A percentile compares a stretch with the other conserved stretches of the same genome.
phyloP scores from a whole-genome alignment of 2,113 vertebrate genomes.

The Pseudopodoces humilis region DNA sequence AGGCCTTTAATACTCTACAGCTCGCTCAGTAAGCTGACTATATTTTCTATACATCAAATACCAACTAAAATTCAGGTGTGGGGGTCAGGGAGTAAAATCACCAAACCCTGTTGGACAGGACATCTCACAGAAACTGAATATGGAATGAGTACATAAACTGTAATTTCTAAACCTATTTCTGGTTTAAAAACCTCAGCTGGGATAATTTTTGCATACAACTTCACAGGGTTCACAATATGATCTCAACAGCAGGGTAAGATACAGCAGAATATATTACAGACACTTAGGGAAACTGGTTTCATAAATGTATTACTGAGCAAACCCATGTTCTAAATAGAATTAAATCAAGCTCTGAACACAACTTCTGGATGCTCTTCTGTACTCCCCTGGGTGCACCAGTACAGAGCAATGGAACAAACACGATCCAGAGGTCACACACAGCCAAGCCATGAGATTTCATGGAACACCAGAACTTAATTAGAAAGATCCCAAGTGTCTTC shows the following conservation, averaged over 20 bases:
- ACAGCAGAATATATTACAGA: neutral
- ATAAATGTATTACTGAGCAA: neutral
- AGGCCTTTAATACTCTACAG: neutral
- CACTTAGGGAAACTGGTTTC: neutral
- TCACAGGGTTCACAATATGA: neutral
- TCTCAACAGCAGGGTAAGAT: neutral
- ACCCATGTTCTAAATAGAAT: neutral
- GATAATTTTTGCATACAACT: neutral
- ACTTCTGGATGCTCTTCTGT: neutral
- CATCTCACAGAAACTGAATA: neutral
- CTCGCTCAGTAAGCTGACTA: neutral
- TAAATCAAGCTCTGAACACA: neutral
- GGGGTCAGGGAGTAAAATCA: neutral
- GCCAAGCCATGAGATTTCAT: neutral
- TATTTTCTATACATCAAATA: neutral
- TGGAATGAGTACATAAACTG: neutral
- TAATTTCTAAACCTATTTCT: neutral
- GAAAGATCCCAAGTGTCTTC: neutral
- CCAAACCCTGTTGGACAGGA: neutral
- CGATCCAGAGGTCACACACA: neutral
- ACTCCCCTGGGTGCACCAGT: neutral
- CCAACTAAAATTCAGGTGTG: neutral
- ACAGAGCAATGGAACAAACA: neutral
- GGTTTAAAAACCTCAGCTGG: neutral
- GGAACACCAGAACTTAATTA: neutral